phyloP scores from a whole-genome alignment of 2,113 vertebrate genomes.

The Nyctibius bracteatus region DNA sequence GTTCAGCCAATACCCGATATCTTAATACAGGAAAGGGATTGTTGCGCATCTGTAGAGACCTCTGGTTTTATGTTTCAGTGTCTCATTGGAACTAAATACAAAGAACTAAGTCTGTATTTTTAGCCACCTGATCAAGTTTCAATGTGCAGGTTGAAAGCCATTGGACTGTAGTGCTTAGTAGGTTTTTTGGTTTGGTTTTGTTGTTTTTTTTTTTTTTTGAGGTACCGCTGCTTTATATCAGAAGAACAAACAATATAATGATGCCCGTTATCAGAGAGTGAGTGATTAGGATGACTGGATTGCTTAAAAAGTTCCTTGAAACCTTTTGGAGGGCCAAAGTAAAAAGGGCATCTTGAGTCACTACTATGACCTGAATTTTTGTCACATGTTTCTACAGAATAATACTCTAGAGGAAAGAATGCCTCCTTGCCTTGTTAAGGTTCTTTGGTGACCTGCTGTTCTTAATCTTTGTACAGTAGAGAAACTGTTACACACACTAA shows the following conservation, averaged over 20 bases:
- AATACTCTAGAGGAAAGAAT: neutral
- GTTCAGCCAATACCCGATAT: neutral
- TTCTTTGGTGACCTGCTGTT: neutral
- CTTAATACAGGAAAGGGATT: neutral
- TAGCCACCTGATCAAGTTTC: neutral
- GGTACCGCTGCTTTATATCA: neutral
- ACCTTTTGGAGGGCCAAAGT: neutral
- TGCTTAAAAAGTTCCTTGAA: neutral
- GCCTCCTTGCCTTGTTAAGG: neutral
- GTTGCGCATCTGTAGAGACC: neutral
- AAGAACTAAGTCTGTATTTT: neutral
- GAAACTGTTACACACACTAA: neutral
- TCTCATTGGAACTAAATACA: neutral
- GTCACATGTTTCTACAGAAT: neutral
- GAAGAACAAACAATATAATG: neutral
- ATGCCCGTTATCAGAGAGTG: neutral
- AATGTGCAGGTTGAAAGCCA: neutral
- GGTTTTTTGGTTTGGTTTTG: neutral
- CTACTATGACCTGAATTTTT: neutral
- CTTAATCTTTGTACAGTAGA: neutral
- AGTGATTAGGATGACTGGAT: neutral
- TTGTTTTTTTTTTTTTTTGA: neutral
- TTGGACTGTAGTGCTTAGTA: neutral
- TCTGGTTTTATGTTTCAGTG: neutral
- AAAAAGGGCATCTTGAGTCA: neutral